Evolutionary conservation across 2,888 invertebrate species (phyloP).

Genomic region (Lasioglossum villosulum): DNA sequence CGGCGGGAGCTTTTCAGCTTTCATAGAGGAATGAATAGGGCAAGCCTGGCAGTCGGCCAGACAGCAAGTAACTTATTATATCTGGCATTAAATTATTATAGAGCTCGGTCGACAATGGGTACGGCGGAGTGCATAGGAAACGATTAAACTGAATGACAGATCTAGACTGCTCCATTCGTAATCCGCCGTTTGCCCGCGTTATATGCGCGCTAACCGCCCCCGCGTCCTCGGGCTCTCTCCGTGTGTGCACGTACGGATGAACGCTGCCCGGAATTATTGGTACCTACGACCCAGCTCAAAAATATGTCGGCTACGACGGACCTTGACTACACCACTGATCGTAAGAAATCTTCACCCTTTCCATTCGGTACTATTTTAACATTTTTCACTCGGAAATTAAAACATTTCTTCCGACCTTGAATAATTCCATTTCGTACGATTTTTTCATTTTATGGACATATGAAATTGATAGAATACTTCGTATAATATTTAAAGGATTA

Average conservation of each 20-base stretch:
- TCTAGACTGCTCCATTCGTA: slow-evolving; percentile 72
- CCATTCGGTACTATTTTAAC: too few relatives aligned
- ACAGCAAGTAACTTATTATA: slow-evolving; percentile 84
- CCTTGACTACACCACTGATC: background rate
- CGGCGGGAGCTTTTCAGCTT: slow-evolving; percentile 80
- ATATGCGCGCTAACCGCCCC: slow-evolving; percentile 41
- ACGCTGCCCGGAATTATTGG: slow-evolving; percentile 23
- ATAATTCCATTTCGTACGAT: too few relatives aligned
- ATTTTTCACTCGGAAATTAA: too few relatives aligned
- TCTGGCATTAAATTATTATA: slow-evolving; percentile 85
- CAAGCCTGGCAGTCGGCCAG: slow-evolving; percentile 82
- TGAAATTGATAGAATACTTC: too few relatives aligned
- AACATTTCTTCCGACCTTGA: too few relatives aligned
- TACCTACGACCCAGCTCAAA: background rate
- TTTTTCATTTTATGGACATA: too few relatives aligned
- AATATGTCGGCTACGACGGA: background rate
- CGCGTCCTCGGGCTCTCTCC: background rate
- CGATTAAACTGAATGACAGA: slow-evolving; percentile 83
- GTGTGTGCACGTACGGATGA: slow-evolving; percentile 15
- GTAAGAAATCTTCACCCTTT: too few relatives aligned
- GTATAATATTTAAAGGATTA: too few relatives aligned
- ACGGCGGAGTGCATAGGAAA: slow-evolving; percentile 84
- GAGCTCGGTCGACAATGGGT: slow-evolving; percentile 82
- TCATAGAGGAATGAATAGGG: slow-evolving; percentile 83
- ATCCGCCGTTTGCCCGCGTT: slow-evolving; percentile 60